Evolutionary conservation across 92 coral and sea anemone species (phyloP).

Genomic region (Actinostola sp.): DNA sequence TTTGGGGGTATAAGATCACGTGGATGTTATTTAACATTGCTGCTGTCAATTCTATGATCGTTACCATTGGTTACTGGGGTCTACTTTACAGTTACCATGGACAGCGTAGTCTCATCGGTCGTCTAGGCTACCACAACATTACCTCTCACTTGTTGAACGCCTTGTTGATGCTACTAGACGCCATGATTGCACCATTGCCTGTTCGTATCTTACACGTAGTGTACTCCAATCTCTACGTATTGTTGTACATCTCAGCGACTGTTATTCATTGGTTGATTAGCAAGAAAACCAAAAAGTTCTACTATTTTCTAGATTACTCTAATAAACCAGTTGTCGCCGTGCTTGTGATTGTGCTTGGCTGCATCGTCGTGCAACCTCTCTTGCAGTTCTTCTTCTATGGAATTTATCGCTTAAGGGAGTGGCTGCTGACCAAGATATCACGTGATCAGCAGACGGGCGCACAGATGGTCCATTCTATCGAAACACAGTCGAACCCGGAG

Average conservation of each 20-base stretch:
- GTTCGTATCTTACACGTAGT: slow-evolving; percentile 49
- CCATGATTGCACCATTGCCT: slow-evolving; percentile 28
- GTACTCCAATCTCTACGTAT: slow-evolving; percentile 40
- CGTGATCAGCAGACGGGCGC: slow-evolving; percentile 17
- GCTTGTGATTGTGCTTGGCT: slow-evolving; percentile 1
- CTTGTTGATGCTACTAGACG: slow-evolving; percentile 48
- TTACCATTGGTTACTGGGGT: slow-evolving; percentile 60
- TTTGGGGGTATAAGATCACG: slow-evolving; percentile 15
- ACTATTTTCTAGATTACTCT: slow-evolving; percentile 46
- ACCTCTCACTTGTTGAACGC: slow-evolving; percentile 46
- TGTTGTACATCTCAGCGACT: slow-evolving; percentile 26
- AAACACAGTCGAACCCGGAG: neutral
- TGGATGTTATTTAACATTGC: slow-evolving; percentile 56
- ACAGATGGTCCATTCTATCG: neutral
- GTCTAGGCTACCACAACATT: slow-evolving; percentile 35
- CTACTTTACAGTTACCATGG: slow-evolving; percentile 13
- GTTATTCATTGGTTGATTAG: slow-evolving; percentile 36
- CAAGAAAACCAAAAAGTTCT: slow-evolving; percentile 41
- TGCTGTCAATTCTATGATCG: slow-evolving; percentile 54
- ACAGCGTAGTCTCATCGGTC: slow-evolving; percentile 8
- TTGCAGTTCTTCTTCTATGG: slow-evolving; percentile 47
- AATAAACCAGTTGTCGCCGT: slow-evolving; percentile 40
- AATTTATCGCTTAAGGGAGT: slow-evolving; percentile 36
- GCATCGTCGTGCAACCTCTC: slow-evolving; percentile 49
- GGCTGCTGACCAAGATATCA: slow-evolving; percentile 17